Evolutionary conservation across 1,140 invertebrate species (phyloP).

Genomic region (Lutraria rhynchaena): DNA sequence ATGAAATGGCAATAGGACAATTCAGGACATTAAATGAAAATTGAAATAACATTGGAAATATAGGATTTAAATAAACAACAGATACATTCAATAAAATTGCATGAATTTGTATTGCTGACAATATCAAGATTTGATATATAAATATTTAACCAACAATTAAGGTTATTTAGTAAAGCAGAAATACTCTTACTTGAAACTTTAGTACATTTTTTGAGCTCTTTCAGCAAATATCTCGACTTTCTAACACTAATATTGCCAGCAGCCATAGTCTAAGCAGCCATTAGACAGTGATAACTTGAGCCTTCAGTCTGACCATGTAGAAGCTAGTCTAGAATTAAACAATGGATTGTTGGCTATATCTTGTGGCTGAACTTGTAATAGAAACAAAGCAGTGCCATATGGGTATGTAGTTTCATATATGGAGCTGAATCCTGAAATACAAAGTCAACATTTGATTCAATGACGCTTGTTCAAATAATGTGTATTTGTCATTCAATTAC

Average conservation of each 20-base stretch:
- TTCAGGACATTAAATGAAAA: no score
- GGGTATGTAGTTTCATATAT: conserved; percentile 46
- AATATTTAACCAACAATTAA: no score
- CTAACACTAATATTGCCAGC: conserved; percentile 64
- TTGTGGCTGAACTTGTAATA: conserved; percentile 36
- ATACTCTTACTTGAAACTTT: conserved; percentile 69
- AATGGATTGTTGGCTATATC: conserved; percentile 20
- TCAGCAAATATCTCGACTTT: conserved; percentile 63
- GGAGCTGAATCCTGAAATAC: conserved; percentile 21
- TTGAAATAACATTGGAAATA: no score
- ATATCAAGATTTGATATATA: no score
- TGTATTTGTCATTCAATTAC: no score
- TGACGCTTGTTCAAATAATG: no score
- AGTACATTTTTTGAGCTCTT: conserved; percentile 69
- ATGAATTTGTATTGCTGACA: no score
- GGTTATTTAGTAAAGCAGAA: no score
- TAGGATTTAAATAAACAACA: no score
- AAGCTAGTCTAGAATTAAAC: conserved; percentile 44
- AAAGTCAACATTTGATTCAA: no score
- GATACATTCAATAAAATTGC: no score
- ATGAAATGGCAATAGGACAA: no score
- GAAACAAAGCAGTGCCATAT: conserved; percentile 29
- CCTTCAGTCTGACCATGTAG: neutral
- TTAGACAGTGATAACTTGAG: conserved; percentile 27
- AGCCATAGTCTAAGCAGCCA: conserved; percentile 35